phyloP scores from a whole-genome alignment of 2,113 vertebrate species.

The human (Homo sapiens) region DNA sequence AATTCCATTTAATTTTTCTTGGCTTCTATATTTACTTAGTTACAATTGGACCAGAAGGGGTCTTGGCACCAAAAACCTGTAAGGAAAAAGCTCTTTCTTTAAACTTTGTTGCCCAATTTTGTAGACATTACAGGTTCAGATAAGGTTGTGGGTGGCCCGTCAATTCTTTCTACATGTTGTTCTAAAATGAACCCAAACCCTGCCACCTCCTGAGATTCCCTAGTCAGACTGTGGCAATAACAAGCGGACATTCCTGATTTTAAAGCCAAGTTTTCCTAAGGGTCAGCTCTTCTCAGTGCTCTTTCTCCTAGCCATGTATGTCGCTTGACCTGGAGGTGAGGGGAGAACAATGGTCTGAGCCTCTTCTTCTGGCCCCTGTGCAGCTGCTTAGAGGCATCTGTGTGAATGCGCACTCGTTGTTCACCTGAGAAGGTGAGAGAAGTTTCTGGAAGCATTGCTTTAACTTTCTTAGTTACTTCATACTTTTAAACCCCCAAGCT shows the following conservation, averaged over 20 bases:
- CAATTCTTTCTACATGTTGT: constrained; percentile 43
- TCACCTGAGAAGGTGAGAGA: not conserved
- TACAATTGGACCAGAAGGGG: constrained; percentile 8
- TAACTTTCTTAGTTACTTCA: not conserved
- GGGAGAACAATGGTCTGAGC: not conserved
- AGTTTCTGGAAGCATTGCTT: not conserved
- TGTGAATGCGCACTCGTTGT: not conserved
- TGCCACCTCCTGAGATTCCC: not conserved
- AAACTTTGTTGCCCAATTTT: constrained; percentile 35
- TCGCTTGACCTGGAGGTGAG: not conserved
- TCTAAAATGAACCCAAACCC: constrained; percentile 55
- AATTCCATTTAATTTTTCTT: constrained; percentile 66
- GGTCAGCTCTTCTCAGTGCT: not conserved
- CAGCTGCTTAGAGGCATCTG: not conserved
- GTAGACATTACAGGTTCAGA: constrained; percentile 64
- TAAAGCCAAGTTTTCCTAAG: not conserved
- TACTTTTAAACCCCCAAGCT: not conserved
- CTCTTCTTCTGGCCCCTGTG: not conserved
- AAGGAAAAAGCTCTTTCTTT: constrained; percentile 57
- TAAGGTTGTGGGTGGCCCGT: constrained; percentile 59
- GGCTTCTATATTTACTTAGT: constrained; percentile 50
- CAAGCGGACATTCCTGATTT: not conserved
- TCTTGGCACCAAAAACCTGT: constrained; percentile 46
- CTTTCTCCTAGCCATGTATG: not conserved
- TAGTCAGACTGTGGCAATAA: not conserved